phyloP scores from a whole-genome alignment of 2,113 vertebrate genomes.

The Otocyon megalotis region DNA sequence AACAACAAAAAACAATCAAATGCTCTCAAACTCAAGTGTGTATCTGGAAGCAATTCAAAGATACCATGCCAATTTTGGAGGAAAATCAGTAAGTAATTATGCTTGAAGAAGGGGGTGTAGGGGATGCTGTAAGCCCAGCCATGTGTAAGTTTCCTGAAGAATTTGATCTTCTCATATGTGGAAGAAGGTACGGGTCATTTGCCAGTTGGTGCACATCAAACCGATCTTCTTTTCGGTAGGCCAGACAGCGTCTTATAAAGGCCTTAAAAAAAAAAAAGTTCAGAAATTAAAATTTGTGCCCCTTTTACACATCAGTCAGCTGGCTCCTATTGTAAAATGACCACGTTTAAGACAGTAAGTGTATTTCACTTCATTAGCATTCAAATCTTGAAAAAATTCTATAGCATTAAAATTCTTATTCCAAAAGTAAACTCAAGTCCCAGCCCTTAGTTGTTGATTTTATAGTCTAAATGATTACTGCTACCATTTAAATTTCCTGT shows the following conservation, averaged over 20 bases:
- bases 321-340: not conserved
- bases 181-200: constrained; percentile 97
- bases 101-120: constrained; percentile 92
- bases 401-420: not conserved
- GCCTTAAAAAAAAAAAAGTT: constrained; percentile 86
- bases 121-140: constrained; percentile 91
- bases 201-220: constrained; percentile 98
- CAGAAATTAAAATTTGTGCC: constrained; percentile 40
- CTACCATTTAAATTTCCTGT: not conserved
- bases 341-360: not conserved
- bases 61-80: constrained; percentile 84
- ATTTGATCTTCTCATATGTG: constrained; percentile 98
- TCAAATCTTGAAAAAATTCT: not conserved
- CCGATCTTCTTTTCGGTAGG: constrained; percentile 98
- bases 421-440: not conserved
- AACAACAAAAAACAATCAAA: constrained; percentile 83
- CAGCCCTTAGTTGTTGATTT: not conserved
- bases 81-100: constrained; percentile 95
- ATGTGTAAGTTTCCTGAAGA: constrained; percentile 98
- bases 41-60: constrained; percentile 88
- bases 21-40: constrained; percentile 87
- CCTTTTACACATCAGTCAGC: constrained; percentile 28
- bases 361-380: not conserved
- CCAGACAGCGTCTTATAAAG: constrained; percentile 98
- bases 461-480: not conserved